phyloP scores from a whole-genome alignment of 2,888 invertebrate species.

The Schizaphis graminum region DNA sequence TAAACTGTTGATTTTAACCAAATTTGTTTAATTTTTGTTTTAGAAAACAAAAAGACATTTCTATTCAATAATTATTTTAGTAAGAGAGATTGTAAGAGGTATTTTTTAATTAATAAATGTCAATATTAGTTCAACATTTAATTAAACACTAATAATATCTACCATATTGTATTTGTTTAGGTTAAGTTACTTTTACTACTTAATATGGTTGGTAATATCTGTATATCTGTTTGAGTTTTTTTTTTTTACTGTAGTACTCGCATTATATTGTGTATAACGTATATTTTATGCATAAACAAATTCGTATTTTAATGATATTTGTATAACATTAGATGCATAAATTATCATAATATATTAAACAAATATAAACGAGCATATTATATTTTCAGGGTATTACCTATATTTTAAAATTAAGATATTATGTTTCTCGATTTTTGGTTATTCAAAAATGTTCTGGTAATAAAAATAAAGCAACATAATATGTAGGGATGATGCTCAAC shows the following conservation, averaged over 20 bases:
- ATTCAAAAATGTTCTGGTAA: not conserved
- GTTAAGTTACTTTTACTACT: not conserved
- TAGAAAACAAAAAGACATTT: not conserved
- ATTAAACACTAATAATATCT: not conserved
- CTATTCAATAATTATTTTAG: not conserved
- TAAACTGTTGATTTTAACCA: not conserved
- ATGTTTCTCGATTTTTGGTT: not conserved
- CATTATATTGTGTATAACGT: not conserved
- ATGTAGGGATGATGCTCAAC: not conserved
- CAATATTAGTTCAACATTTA: not conserved
- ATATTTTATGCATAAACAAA: not conserved
- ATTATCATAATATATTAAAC: not conserved
- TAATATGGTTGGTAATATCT: not conserved
- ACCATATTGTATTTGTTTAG: not conserved
- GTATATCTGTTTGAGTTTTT: not conserved
- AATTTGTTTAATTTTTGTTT: not conserved
- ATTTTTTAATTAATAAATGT: not conserved
- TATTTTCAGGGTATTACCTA: not conserved
- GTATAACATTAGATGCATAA: not conserved
- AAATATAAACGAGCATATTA: not conserved
- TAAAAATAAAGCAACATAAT: not conserved
- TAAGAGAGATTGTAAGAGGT: not conserved
- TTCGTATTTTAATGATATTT: not conserved
- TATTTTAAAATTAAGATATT: not conserved
- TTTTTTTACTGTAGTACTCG: not conserved